Base-by-base conservation (phyloP, 2,113 vertebrate species). In the Misgurnus mizolepis region DNA sequence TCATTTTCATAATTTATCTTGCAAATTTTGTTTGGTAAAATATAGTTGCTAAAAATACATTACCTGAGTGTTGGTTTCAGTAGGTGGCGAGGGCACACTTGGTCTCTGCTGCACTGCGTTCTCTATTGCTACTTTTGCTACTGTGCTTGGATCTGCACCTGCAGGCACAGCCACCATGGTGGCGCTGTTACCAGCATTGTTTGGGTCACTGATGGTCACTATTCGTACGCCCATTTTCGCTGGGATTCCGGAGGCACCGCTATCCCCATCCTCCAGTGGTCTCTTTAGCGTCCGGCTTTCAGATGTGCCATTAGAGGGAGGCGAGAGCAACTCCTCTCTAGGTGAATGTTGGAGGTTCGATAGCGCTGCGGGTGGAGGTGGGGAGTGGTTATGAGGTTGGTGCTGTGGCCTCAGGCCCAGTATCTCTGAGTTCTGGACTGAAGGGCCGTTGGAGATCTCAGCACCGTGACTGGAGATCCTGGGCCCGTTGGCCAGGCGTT, bases 81-180 rank as follows among this genome's bases (percentile, higher is more conserved):
- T 94, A 88, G 94, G 86, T 83, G 94, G 94, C 40, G 94, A 84
- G 82, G 95, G 89, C 50, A 92, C 94, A 87, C 95, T 93, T 92
- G 95, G 96, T 92, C 96, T 97, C 93, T 98, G 97, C 91, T 98
- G 97, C 87, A 92, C 94, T 93, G 96, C 96, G 83, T 95, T 99
- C 91, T 97, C 98, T 95, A 99, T 98, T 95, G 98, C 97, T 97
- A 97, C 97, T 97, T 99, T 99, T 87, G 97, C 96, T 95, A 99
- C 96, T 91, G 97, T 97, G 96, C 95, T 99, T 90, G 98, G 95
- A 94, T 99, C 96, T 68, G 96, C 95, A 87, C 97, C 97, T 61
- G 97, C 98, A 62, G 98, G 98, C 87, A 99, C 98, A 0, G 98
- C 98, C 91, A 99, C 97, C 98, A 99, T 99, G 14, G 97, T 99